Evolutionary conservation across 2,113 vertebrate species (phyloP).

Genomic region (Microcebus tavaratra): DNA sequence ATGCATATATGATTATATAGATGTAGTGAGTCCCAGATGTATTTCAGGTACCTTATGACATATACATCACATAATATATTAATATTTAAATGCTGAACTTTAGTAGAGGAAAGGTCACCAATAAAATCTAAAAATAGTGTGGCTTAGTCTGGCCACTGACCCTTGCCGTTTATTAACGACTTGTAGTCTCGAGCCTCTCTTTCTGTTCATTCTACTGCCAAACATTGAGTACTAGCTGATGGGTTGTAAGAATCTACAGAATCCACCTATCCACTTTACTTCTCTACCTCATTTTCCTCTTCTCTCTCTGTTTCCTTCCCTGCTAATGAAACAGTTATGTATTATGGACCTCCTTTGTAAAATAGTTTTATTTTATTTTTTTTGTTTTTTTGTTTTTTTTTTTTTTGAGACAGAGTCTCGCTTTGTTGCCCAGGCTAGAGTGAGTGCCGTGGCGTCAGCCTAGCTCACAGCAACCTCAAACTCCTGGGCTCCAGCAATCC

Average conservation of each 20-base stretch:
- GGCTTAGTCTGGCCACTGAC: neutral
- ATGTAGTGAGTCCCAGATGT: neutral
- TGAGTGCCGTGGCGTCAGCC: too few species aligned
- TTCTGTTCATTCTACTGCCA: neutral
- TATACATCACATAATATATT: neutral
- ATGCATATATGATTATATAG: neutral
- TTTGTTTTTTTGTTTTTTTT: too few species aligned
- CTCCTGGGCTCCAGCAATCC: too few species aligned
- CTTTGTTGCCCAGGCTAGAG: too few species aligned
- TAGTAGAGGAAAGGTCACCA: neutral
- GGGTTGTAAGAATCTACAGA: too few species aligned
- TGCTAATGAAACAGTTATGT: neutral
- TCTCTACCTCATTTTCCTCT: neutral
- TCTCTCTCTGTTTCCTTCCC: neutral
- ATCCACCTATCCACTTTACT: too few species aligned
- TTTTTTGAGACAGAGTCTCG: too few species aligned
- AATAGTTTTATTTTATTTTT: neutral
- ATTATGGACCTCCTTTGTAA: neutral
- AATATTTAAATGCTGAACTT: neutral
- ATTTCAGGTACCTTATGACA: neutral
- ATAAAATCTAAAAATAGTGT: neutral
- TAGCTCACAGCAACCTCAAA: too few species aligned
- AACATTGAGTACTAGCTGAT: neutral
- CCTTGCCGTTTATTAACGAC: neutral
- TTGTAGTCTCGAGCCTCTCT: neutral